phyloP scores from a whole-genome alignment of 2,797 vertebrate genomes.

The Poeciliopsis paucimaculata region DNA sequence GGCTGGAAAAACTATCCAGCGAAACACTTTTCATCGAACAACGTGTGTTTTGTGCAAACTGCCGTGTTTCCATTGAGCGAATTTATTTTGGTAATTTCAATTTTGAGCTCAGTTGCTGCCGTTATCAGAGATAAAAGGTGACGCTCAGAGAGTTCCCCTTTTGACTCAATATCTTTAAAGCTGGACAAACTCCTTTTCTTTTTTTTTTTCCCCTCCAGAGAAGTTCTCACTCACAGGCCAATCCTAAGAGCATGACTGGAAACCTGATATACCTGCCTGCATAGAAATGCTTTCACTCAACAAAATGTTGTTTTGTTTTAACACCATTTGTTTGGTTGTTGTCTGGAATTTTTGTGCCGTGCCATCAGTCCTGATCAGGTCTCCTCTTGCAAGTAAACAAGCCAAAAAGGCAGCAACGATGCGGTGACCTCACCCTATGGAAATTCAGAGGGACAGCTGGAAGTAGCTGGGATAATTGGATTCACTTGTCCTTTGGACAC shows the following conservation, averaged over 20 bases:
- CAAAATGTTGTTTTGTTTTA: neutral
- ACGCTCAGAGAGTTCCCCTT: neutral
- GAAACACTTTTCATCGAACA: too few species aligned
- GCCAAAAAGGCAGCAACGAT: neutral
- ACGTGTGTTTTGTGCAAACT: too few species aligned
- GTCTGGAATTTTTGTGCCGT: slow-evolving; percentile 8
- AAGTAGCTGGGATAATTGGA: slow-evolving; percentile 38
- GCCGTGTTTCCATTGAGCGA: too few species aligned
- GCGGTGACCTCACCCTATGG: slow-evolving; percentile 16
- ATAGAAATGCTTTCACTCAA: neutral
- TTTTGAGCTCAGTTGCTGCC: too few species aligned
- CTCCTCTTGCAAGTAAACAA: neutral
- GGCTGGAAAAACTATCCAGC: too few species aligned
- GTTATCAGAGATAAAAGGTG: neutral
- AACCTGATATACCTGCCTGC: neutral
- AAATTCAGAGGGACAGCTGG: slow-evolving; percentile 27
- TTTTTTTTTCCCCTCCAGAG: neutral
- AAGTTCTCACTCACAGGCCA: neutral
- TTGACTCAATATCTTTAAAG: neutral
- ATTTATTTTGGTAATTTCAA: too few species aligned
- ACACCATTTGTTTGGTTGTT: neutral
- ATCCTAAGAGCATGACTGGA: neutral
- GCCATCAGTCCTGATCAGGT: neutral
- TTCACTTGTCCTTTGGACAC: slow-evolving; percentile 32
- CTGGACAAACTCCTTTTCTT: neutral